phyloP scores from a whole-genome alignment of 2,113 vertebrate species.

The Microcebus lehilahytsara region DNA sequence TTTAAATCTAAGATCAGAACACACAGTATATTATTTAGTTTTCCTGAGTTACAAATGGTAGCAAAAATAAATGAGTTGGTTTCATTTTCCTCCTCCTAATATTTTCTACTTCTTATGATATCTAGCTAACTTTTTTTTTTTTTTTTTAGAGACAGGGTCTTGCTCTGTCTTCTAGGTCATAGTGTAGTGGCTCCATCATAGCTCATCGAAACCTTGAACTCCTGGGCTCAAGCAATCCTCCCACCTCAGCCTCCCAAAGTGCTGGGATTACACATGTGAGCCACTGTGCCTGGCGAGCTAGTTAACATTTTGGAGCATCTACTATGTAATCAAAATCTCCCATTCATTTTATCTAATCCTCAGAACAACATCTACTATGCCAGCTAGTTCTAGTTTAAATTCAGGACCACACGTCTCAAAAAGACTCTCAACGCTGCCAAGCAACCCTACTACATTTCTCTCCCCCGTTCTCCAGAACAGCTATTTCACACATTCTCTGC shows the following conservation, averaged over 20 bases:
- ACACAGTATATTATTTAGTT: background rate
- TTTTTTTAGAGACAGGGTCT: too few species aligned
- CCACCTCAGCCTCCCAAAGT: too few species aligned
- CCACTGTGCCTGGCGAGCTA: background rate
- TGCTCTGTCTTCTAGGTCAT: background rate
- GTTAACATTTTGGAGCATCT: background rate
- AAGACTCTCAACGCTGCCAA: constrained; percentile 43
- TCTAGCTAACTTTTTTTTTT: background rate
- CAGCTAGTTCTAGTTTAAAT: constrained; percentile 64
- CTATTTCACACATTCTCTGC: background rate
- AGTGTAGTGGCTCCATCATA: background rate
- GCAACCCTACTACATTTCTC: constrained; percentile 16
- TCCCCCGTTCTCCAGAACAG: background rate
- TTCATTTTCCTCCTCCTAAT: background rate
- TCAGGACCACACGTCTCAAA: constrained; percentile 36
- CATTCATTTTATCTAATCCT: constrained; percentile 16
- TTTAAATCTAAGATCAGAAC: constrained; percentile 23
- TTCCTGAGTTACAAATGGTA: background rate
- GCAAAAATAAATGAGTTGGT: background rate
- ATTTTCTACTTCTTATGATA: background rate
- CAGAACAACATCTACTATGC: background rate
- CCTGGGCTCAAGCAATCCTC: too few species aligned
- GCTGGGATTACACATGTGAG: too few species aligned
- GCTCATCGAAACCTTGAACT: too few species aligned
- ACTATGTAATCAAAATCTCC: background rate